Base-by-base conservation (phyloP, 1,140 invertebrate genomes). In the Drosophila micromelanica region DNA sequence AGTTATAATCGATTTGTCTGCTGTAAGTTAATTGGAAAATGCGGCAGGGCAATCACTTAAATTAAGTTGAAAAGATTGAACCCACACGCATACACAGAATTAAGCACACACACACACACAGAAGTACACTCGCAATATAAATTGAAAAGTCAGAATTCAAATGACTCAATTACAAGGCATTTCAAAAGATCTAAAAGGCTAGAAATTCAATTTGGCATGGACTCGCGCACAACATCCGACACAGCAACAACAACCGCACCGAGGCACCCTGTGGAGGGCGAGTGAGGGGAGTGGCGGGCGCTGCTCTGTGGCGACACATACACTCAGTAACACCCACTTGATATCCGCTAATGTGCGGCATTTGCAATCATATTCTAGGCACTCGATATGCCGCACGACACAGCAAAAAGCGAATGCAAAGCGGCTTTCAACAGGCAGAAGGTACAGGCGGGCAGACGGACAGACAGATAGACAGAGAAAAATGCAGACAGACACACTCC, bases 101-200 rank as follows among this genome's bases (percentile, higher is more conserved):
- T 13, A 51, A 32, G 40, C 49, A 51, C 32, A 12, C 17, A 23
- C 43, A 30, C 49, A 51, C 32, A 12, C 17, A 23, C 43, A 30
- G 35, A 40, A 45, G 68, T n/a, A 63, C 32, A 63, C 38, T 67
- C 43, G 69, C 69, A 78, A 63, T 62, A 62, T 60, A 86, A 87
- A 87, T 87, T 89, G 82, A 87, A 87, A 89, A 87, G 79, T 84
- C 84, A 87, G 80, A 77, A 87, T 87, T 87, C 78, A 89, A 86
- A 87, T 87, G 78, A 87, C 78, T 87, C 82, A 87, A 87, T 87
- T 87, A 87, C 72, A 81, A 72, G 68, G 72, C 84, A 74, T 68
- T 87, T 89, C 75, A 82, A 89, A 89, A 86, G 84, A 89, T 89
- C 84, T 89, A 89, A 89, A 87, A 84, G 84, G 85, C 84, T 89